Conservation (phyloP, 2,797 vertebrate species). For the Helarctos malayanus region DNA sequence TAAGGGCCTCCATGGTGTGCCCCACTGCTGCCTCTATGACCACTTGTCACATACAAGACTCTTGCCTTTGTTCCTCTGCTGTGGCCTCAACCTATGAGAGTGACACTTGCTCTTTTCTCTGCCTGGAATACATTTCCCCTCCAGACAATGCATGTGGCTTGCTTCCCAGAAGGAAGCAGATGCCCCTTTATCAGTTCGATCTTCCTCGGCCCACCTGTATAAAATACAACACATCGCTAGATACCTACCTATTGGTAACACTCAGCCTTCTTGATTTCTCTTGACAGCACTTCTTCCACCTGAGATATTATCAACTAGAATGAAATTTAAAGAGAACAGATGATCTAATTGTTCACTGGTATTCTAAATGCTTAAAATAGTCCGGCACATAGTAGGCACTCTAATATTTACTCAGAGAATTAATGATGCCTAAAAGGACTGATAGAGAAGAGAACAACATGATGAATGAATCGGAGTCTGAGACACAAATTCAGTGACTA, state of each 20-base stretch:
- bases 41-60: background rate
- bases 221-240: background rate
- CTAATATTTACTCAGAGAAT: background rate
- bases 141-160: background rate
- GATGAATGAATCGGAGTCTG: too few relatives aligned
- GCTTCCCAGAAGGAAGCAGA: background rate
- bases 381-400: background rate
- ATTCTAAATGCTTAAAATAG: background rate
- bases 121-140: background rate
- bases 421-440: background rate
- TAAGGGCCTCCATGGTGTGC: accelerated
- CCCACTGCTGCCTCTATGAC: background rate
- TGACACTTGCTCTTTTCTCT: background rate
- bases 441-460: background rate
- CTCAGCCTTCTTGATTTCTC: background rate
- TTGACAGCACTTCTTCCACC: background rate
- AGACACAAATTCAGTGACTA: background rate
- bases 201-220: background rate
- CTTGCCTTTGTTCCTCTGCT: background rate
- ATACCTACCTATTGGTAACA: background rate
- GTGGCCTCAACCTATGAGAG: background rate
- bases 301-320: background rate
- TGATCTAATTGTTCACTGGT: background rate
- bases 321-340: background rate
- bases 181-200: background rate